These are phyloP conservation scores for Berghia stephanieae DNA, from an alignment of 1,140 invertebrate species.

Conservation along the genomic window DNA sequence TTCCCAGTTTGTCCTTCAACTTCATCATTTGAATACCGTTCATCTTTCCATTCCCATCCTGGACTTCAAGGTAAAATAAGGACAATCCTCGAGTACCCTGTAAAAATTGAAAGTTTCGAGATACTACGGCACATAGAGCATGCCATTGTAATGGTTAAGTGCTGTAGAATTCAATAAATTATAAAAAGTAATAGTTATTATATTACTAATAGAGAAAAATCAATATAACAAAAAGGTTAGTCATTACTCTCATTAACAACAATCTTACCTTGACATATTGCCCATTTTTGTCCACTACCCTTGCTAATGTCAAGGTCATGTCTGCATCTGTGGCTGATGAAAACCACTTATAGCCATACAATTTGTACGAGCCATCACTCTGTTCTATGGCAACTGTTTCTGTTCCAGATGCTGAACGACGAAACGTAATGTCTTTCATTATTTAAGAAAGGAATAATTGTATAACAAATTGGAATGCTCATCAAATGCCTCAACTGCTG, in stretches of 20 bases:
- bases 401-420: conserved; percentile 67
- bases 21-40: conserved; percentile 72
- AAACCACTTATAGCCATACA: conserved; percentile 73
- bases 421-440: too few species aligned
- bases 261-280: conserved; percentile 57
- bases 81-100: conserved; percentile 70
- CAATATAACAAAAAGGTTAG: background rate
- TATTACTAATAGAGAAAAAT: background rate
- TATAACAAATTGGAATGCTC: background rate
- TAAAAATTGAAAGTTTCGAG: conserved; percentile 32
- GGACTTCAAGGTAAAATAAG: conserved; percentile 71
- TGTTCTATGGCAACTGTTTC: conserved; percentile 71
- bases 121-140: background rate
- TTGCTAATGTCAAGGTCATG: conserved; percentile 72
- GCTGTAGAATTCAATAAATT: background rate
- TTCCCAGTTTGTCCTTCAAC: conserved; percentile 74
- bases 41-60: conserved; percentile 63
- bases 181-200: background rate
- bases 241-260: background rate
- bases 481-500: too few species aligned
- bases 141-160: background rate
- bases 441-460: conserved; percentile 4
- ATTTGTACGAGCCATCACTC: conserved; percentile 63
- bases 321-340: conserved; percentile 74
- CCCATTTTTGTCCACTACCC: conserved; percentile 67